These are phyloP conservation scores for Cathartes aura DNA, from an alignment of 2,113 vertebrate genomes.

Conservation along the genomic window DNA sequence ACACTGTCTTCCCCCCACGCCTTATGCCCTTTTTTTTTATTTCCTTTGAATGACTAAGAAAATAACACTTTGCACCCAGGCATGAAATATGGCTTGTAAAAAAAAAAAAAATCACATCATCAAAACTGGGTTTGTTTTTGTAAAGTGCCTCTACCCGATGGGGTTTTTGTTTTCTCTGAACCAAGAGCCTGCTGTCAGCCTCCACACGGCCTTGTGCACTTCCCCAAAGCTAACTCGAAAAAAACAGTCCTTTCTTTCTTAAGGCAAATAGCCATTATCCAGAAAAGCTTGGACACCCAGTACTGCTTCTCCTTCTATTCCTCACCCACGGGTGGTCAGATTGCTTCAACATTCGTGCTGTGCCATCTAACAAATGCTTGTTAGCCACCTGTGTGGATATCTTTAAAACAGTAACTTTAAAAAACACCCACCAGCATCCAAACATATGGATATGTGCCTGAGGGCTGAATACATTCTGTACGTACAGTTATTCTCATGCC, in stretches of 20 bases:
- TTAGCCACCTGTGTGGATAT: slow-evolving; percentile 54
- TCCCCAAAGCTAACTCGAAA: not conserved
- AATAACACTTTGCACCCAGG: not conserved
- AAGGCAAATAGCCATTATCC: not conserved
- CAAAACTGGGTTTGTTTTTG: not conserved
- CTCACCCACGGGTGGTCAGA: slow-evolving; percentile 1
- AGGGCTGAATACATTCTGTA: slow-evolving; percentile 45
- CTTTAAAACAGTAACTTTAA: slow-evolving; percentile 57
- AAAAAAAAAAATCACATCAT: not conserved
- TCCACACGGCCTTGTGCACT: not conserved
- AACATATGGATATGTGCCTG: slow-evolving; percentile 55
- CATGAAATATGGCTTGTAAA: not conserved
- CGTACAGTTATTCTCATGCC: not conserved
- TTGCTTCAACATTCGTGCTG: not conserved
- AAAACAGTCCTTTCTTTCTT: not conserved
- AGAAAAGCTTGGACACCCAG: not conserved
- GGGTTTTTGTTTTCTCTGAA: slow-evolving; percentile 27
- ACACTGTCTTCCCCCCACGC: not conserved
- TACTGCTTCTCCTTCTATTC: not conserved
- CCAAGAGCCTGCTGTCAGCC: not conserved
- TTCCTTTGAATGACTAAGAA: not conserved
- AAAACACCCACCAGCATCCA: slow-evolving; percentile 62
- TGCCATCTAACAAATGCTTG: slow-evolving; percentile 39
- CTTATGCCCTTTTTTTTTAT: not conserved
- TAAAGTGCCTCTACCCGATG: not conserved